Evolutionary conservation across 2,888 invertebrate species (phyloP).

Genomic region (Fissipunctia ypsillon): DNA sequence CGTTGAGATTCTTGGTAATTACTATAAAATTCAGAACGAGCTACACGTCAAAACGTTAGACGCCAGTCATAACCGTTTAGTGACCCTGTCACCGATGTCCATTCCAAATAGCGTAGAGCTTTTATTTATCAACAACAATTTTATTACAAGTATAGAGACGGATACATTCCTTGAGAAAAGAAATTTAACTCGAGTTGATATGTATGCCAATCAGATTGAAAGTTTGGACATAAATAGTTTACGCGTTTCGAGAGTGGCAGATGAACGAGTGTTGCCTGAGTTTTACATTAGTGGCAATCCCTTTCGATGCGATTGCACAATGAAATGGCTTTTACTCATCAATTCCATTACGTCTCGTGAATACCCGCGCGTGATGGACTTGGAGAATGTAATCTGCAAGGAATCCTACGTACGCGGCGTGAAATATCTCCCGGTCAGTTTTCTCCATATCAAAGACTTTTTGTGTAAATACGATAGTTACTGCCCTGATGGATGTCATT

Average conservation of each 20-base stretch:
- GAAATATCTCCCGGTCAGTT: constrained; percentile 94
- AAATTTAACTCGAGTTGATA: constrained; percentile 96
- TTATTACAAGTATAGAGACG: constrained; percentile 94
- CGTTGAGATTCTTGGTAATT: constrained; percentile 96
- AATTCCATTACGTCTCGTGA: constrained; percentile 95
- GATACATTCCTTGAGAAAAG: constrained; percentile 96
- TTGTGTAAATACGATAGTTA: constrained; percentile 97
- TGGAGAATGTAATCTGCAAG: constrained; percentile 96
- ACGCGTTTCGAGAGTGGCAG: constrained; percentile 93
- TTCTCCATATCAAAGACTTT: constrained; percentile 95
- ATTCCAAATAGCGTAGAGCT: constrained; percentile 97
- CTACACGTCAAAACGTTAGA: constrained; percentile 95
- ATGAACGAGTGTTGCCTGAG: constrained; percentile 94
- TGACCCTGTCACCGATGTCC: constrained; percentile 94
- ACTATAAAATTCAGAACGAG: constrained; percentile 95
- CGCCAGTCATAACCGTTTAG: constrained; percentile 96
- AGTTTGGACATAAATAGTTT: constrained; percentile 95
- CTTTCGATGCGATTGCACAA: constrained; percentile 97
- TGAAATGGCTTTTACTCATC: constrained; percentile 98
- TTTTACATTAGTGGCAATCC: constrained; percentile 98
- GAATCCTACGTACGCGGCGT: constrained; percentile 95
- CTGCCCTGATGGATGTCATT: constrained; percentile 97
- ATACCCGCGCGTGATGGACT: constrained; percentile 96
- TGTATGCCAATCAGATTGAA: constrained; percentile 96
- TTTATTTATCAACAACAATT: constrained; percentile 97